Evolutionary conservation across 2,797 vertebrate species (phyloP).

Genomic region (Sebastes itinus): DNA sequence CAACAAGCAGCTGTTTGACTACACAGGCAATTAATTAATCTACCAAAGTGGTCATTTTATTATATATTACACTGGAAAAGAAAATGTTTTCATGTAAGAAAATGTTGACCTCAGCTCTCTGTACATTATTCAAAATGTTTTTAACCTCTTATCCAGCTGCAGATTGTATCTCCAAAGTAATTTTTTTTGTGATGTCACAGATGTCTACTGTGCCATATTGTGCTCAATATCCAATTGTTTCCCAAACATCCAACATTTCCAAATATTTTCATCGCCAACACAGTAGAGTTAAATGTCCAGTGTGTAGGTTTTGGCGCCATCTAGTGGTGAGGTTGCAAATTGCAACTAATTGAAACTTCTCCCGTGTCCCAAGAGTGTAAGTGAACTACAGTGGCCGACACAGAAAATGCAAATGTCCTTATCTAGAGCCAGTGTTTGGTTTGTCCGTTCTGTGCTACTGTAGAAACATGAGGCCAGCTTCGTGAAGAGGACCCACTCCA

Average conservation of each 20-base stretch:
- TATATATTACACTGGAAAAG: background rate
- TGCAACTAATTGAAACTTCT: too few relatives aligned
- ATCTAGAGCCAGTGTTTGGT: too few relatives aligned
- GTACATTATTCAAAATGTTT: background rate
- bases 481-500: too few relatives aligned
- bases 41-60: background rate
- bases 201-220: background rate
- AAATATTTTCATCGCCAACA: background rate
- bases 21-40: background rate
- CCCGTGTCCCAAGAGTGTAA: too few relatives aligned
- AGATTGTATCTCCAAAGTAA: background rate
- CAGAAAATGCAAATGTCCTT: too few relatives aligned
- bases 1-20: background rate
- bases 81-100: background rate
- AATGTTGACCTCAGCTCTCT: background rate
- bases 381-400: too few relatives aligned
- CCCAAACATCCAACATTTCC: background rate
- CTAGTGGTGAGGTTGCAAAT: fast-evolving
- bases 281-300: too few relatives aligned
- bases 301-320: too few relatives aligned
- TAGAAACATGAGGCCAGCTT: too few relatives aligned
- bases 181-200: background rate
- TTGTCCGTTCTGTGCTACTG: too few relatives aligned
- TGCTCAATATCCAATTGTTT: background rate
- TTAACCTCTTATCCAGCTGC: background rate